A percentile compares a stretch with the other conserved stretches of the same genome.
These are phyloP conservation scores for Diplazon laetatorius DNA, from an alignment of 2,888 invertebrate species.

Conservation along the genomic window DNA sequence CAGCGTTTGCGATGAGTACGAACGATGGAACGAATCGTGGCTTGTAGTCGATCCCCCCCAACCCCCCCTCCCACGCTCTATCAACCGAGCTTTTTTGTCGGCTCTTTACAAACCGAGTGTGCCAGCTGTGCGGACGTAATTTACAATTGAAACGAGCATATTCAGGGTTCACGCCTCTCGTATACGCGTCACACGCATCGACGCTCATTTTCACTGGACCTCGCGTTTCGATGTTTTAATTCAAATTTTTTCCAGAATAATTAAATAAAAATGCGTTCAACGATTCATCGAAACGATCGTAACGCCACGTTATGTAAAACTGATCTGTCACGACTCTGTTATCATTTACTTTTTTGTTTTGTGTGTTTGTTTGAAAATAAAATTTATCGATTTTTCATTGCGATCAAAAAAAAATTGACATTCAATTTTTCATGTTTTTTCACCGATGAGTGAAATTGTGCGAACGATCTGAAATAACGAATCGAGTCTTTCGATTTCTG, in stretches of 20 bases:
- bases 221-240: background rate
- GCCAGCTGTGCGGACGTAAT: conserved; percentile 52
- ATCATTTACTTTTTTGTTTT: too few species aligned
- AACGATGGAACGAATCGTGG: conserved; percentile 31
- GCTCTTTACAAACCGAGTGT: conserved; percentile 25
- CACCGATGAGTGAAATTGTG: background rate
- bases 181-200: conserved; percentile 54
- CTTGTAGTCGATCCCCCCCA: conserved; percentile 2
- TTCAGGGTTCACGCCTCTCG: conserved; percentile 41
- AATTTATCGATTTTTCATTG: too few species aligned
- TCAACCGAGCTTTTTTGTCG: too few species aligned
- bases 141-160: conserved; percentile 49
- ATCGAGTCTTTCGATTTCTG: conserved; percentile 46
- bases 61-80: background rate
- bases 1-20: conserved; percentile 41
- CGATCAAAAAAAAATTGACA: too few species aligned
- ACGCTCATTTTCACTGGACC: conserved; percentile 52
- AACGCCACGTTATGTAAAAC: too few species aligned
- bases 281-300: background rate
- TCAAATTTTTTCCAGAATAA: background rate
- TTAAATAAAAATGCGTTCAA: conserved; percentile 29
- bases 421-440: too few species aligned
- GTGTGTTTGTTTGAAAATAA: too few species aligned
- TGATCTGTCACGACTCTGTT: too few species aligned
- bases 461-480: conserved; percentile 31